phyloP scores from a whole-genome alignment of 2,888 invertebrate species.

The Fragum whitleyi region DNA sequence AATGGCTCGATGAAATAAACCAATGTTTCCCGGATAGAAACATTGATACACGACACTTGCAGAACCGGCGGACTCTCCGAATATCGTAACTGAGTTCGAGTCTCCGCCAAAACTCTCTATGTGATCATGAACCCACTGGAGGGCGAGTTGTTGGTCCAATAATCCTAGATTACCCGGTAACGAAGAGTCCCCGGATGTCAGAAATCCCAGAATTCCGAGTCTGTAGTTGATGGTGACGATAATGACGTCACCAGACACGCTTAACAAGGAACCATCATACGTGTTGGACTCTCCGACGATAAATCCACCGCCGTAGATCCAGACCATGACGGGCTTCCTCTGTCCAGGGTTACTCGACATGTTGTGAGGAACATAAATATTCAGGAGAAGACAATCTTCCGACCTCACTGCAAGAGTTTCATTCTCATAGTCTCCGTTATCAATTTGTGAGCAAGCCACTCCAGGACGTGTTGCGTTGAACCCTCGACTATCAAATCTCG shows the following conservation, averaged over 20 bases:
- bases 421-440: neutral
- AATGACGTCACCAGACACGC: constrained; percentile 52
- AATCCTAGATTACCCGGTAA: constrained; percentile 73
- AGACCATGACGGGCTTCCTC: constrained; percentile 51
- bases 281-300: constrained; percentile 31
- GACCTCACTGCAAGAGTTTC: constrained; percentile 14
- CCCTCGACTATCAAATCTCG: neutral
- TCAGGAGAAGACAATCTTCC: constrained; percentile 56
- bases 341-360: neutral
- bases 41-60: constrained; percentile 66
- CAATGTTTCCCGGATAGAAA: constrained; percentile 63
- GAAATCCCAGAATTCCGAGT: constrained; percentile 68
- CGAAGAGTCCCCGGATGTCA: constrained; percentile 55
- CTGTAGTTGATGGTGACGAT: constrained; percentile 70
- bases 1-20: constrained; percentile 43
- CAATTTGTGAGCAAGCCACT: constrained; percentile 34
- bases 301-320: constrained; percentile 61
- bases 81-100: constrained; percentile 64
- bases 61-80: constrained; percentile 75
- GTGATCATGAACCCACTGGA: constrained; percentile 73
- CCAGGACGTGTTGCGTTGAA: constrained; percentile 42
- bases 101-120: constrained; percentile 70
- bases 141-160: constrained; percentile 73
- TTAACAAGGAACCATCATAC: constrained; percentile 38
- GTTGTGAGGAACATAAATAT: constrained; percentile 44